These are phyloP conservation scores for Lanius collurio DNA, from an alignment of 2,113 vertebrate genomes.

Conservation along the genomic window DNA sequence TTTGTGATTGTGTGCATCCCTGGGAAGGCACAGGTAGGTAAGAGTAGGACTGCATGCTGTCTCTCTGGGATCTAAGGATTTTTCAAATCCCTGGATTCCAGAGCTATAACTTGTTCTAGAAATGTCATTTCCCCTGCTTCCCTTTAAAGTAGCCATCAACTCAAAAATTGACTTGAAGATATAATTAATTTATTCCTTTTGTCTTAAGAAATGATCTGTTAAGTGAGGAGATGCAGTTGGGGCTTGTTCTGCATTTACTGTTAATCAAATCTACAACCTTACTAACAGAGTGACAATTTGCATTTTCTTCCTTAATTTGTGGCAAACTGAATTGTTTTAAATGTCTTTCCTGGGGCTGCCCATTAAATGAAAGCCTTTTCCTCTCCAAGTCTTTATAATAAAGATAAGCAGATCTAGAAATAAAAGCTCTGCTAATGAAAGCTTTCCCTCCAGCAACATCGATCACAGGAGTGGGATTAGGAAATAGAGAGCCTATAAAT, in stretches of 20 bases:
- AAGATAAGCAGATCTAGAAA: neutral
- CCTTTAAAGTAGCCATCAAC: neutral
- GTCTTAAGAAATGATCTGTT: neutral
- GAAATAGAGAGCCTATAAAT: neutral
- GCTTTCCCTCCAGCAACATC: neutral
- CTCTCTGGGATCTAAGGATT: neutral
- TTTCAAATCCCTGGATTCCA: neutral
- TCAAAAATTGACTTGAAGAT: neutral
- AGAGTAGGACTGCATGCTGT: neutral
- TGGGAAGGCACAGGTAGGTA: neutral
- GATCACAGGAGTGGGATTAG: neutral
- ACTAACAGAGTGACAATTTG: neutral
- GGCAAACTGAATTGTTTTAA: neutral
- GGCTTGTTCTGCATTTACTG: neutral
- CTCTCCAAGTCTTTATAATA: neutral
- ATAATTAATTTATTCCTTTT: neutral
- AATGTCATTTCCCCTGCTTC: accelerated
- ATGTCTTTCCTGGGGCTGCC: neutral
- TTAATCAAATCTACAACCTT: neutral
- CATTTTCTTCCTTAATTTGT: neutral
- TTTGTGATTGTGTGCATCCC: neutral
- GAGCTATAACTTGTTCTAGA: neutral
- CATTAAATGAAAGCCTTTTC: neutral
- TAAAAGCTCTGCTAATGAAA: neutral
- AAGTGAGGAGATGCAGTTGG: neutral